A percentile compares a stretch with the other conserved stretches of the same genome.
Conservation (phyloP, 1,140 invertebrate genomes). For the Dryas iulia region DNA sequence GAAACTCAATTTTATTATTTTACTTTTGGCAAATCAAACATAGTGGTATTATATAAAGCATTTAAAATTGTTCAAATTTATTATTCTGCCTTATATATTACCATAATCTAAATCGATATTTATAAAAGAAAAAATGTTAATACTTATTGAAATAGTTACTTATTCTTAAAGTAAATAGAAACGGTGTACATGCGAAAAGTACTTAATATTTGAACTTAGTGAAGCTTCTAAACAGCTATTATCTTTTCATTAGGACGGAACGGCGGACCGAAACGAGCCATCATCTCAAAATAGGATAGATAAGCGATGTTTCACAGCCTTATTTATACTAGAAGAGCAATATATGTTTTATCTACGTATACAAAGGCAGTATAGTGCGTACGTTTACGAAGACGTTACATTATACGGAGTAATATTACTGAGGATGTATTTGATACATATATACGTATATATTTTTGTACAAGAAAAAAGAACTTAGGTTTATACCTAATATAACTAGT, state of each 20-base stretch:
- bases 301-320: conserved; percentile 10
- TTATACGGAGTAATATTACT: not conserved
- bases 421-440: not conserved
- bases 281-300: conserved; percentile 20
- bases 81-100: too few relatives aligned
- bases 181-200: not conserved
- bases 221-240: conserved; percentile 17
- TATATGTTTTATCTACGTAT: conserved; percentile 1
- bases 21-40: too few relatives aligned
- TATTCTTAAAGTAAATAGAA: not conserved
- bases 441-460: too few relatives aligned
- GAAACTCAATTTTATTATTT: too few relatives aligned
- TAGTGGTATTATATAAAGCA: too few relatives aligned
- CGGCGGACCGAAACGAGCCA: conserved; percentile 12
- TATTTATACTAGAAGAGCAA: not conserved
- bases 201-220: conserved; percentile 3
- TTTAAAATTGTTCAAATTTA: too few relatives aligned
- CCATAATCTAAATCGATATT: too few relatives aligned
- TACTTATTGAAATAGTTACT: too few relatives aligned
- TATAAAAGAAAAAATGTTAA: too few relatives aligned
- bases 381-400: not conserved
- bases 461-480: too few relatives aligned
- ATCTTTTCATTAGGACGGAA: conserved; percentile 18
- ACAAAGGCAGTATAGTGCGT: not conserved
- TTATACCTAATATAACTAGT: too few relatives aligned